Evolutionary conservation across 2,113 vertebrate species (phyloP).

Genomic region (Chaenogobius annularis): DNA sequence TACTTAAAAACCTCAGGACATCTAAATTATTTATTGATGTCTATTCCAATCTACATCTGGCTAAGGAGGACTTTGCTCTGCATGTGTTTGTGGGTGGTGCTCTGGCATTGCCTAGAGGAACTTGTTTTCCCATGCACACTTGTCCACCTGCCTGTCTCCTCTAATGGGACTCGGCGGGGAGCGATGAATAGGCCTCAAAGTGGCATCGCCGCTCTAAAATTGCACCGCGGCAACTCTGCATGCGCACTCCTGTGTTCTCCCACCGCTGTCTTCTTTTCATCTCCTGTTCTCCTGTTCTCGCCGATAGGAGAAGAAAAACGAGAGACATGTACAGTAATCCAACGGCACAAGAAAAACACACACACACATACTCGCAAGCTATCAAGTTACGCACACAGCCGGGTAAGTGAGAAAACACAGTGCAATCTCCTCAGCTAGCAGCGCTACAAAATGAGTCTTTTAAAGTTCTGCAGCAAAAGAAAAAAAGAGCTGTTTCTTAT

Average conservation of each 20-base stretch:
- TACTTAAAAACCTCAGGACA: slow-evolving; percentile 92
- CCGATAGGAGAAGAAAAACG: slow-evolving; percentile 37
- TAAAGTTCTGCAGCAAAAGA: slow-evolving; percentile 40
- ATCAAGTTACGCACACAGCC: slow-evolving; percentile 25
- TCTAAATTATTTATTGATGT: slow-evolving; percentile 98
- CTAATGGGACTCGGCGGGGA: slow-evolving; percentile 79
- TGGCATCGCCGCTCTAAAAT: slow-evolving; percentile 54
- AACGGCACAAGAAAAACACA: slow-evolving; percentile 20
- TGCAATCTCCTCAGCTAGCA: slow-evolving; percentile 47
- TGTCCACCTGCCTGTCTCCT: slow-evolving; percentile 76
- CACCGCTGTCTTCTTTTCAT: slow-evolving; percentile 44
- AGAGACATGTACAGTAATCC: slow-evolving; percentile 35
- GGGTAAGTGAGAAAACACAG: slow-evolving; percentile 39
- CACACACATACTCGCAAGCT: slow-evolving; percentile 16
- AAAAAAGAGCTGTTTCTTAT: slow-evolving; percentile 48
- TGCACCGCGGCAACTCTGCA: slow-evolving; percentile 54
- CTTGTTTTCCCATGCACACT: slow-evolving; percentile 85
- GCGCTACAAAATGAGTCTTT: slow-evolving; percentile 40
- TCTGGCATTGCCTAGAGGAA: slow-evolving; percentile 83
- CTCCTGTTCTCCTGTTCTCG: slow-evolving; percentile 20
- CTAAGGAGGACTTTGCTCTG: slow-evolving; percentile 60
- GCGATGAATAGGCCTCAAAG: slow-evolving; percentile 64
- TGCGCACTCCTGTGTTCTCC: slow-evolving; percentile 36
- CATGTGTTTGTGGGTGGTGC: slow-evolving; percentile 34
- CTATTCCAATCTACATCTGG: slow-evolving; percentile 87